Conservation (phyloP, 1,140 invertebrate species). For the Drosophila teissieri region DNA sequence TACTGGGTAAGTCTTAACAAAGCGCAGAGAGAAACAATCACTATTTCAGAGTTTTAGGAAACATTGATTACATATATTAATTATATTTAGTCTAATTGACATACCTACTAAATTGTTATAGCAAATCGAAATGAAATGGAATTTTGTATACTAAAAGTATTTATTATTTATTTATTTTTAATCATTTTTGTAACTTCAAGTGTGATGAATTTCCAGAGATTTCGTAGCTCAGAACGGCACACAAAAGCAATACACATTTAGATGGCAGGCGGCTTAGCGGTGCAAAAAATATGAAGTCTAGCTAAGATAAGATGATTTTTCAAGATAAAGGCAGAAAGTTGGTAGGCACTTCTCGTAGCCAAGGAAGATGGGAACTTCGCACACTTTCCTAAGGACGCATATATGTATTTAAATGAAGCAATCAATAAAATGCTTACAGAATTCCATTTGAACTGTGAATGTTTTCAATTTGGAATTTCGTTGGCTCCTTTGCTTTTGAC, state of each 20-base stretch:
- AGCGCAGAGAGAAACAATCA: no score
- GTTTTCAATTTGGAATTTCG: constrained; percentile 40
- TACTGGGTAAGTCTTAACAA: neutral
- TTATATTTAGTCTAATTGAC: no score
- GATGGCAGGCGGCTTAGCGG: constrained; percentile 73
- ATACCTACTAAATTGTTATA: no score
- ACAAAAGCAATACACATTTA: constrained; percentile 49
- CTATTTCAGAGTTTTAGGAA: no score
- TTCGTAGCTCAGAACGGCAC: constrained; percentile 8
- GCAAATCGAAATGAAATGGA: no score
- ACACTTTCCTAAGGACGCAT: neutral
- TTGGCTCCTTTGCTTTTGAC: constrained; percentile 48
- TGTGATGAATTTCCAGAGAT: neutral
- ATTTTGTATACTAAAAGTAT: no score
- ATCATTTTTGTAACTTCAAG: no score
- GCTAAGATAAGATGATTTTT: constrained; percentile 81
- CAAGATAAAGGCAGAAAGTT: constrained; percentile 72
- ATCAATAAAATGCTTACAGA: constrained; percentile 69
- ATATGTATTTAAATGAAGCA: constrained; percentile 68
- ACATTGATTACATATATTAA: no score
- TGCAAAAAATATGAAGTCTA: constrained; percentile 81
- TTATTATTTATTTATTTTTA: no score
- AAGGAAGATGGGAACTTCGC: neutral
- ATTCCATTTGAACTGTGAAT: constrained; percentile 48
- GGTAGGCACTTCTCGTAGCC: constrained; percentile 39